A percentile compares a stretch with the other conserved stretches of the same genome.
phyloP scores from a whole-genome alignment of 2,113 vertebrate genomes.

The Saiga tatarica region DNA sequence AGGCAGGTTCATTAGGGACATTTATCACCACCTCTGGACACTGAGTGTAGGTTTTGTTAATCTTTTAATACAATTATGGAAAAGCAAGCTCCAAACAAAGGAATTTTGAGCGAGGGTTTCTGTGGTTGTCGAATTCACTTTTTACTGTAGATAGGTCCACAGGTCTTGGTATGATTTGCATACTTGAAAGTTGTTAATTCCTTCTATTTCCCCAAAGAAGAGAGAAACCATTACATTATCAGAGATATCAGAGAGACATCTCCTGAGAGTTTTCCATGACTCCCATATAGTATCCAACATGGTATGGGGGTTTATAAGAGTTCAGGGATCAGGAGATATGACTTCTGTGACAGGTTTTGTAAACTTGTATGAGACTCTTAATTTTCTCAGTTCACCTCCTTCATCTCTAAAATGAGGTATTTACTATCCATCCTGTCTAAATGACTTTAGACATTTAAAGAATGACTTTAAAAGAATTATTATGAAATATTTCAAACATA shows the following conservation, averaged over 20 bases:
- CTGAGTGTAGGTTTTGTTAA: constrained; percentile 15
- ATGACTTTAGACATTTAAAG: background rate
- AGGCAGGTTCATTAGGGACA: background rate
- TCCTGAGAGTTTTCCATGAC: background rate
- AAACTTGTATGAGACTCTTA: background rate
- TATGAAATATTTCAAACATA: constrained; percentile 2
- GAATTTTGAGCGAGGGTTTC: background rate
- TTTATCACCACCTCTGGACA: constrained; percentile 12
- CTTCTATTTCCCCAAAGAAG: background rate
- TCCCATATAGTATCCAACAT: background rate
- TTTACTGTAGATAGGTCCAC: background rate
- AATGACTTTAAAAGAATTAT: background rate
- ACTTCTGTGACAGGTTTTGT: background rate
- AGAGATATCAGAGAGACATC: background rate
- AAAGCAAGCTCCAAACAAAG: background rate
- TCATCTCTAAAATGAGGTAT: background rate
- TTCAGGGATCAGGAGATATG: background rate
- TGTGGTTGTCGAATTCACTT: background rate
- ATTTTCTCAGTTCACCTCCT: background rate
- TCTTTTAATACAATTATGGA: constrained; percentile 17
- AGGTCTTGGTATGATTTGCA: background rate
- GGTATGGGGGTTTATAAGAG: background rate
- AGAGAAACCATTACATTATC: background rate
- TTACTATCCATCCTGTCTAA: background rate
- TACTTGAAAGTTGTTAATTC: background rate